Conservation (phyloP, 2,797 vertebrate genomes). For the Acrossocheilus wenchowensis region DNA sequence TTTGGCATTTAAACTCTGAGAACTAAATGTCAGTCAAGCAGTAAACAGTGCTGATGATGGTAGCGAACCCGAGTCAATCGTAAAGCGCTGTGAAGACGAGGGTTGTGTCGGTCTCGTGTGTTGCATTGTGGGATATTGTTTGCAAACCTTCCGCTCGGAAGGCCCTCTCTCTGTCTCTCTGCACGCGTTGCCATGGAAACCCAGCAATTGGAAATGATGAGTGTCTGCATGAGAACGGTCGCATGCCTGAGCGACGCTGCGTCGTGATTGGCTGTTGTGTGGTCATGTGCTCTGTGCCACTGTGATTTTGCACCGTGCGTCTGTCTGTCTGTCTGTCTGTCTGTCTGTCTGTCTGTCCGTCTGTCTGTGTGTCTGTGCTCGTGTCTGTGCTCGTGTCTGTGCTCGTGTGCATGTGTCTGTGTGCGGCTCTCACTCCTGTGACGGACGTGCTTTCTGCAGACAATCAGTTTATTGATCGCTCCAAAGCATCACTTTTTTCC, state of each 20-base stretch:
- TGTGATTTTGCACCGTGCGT: background rate
- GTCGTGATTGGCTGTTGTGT: constrained; percentile 54
- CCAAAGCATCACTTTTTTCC: background rate
- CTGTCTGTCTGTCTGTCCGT: background rate
- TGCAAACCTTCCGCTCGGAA: constrained; percentile 85
- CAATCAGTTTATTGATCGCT: background rate
- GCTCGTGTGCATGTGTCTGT: background rate
- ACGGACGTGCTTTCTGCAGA: background rate
- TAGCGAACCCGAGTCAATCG: background rate
- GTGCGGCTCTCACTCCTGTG: background rate
- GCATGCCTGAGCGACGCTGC: constrained; percentile 69
- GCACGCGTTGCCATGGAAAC: constrained; percentile 98
- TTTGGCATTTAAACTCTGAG: constrained; percentile 74
- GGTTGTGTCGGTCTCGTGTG: constrained; percentile 45
- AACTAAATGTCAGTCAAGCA: constrained; percentile 63
- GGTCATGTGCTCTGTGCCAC: constrained; percentile 21
- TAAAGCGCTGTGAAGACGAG: background rate
- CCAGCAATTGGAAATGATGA: constrained; percentile 88
- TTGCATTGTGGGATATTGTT: constrained; percentile 96
- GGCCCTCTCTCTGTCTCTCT: constrained; percentile 75
- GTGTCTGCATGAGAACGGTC: constrained; percentile 88
- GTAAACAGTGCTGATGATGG: constrained; percentile 36
- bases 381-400: background rate
- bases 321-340: background rate
- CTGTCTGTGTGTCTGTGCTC: background rate